These are phyloP conservation scores for Melolontha melolontha DNA, from an alignment of 2,888 invertebrate genomes.

Conservation along the genomic window DNA sequence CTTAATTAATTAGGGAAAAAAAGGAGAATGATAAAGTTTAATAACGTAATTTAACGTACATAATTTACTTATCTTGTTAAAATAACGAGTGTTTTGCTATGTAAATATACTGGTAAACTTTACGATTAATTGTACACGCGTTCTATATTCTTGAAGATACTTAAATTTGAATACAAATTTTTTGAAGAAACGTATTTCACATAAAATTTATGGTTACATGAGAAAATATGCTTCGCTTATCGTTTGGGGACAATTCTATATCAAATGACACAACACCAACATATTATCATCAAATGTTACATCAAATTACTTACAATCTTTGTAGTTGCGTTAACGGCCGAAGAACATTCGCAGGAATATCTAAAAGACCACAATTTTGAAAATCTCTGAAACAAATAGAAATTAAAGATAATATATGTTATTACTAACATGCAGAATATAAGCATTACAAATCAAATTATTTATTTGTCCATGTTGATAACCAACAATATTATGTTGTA, in stretches of 20 bases:
- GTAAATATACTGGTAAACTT: not conserved
- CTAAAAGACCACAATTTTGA: constrained; percentile 71
- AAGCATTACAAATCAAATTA: too few species aligned
- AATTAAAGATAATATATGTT: too few species aligned
- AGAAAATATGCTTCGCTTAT: constrained; percentile 28
- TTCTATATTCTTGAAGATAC: not conserved
- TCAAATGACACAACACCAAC: not conserved
- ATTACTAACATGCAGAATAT: too few species aligned
- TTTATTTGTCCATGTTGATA: too few species aligned
- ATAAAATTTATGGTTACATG: constrained; percentile 15
- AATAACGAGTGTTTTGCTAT: constrained; percentile 2
- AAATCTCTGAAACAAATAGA: constrained; percentile 66
- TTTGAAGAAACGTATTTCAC: not conserved
- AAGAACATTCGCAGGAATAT: constrained; percentile 70
- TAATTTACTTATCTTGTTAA: constrained; percentile 14
- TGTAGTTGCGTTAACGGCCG: constrained; percentile 68
- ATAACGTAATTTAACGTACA: too few species aligned
- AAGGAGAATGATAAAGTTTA: constrained; percentile 6
- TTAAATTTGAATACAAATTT: not conserved
- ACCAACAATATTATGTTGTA: too few species aligned
- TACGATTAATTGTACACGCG: not conserved
- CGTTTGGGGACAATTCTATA: constrained; percentile 18
- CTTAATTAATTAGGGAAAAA: constrained; percentile 30
- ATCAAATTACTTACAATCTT: constrained; percentile 70
- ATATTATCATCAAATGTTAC: not conserved